A percentile compares a stretch with the other conserved stretches of the same genome.
phyloP scores from a whole-genome alignment of 2,888 invertebrate species.

The Drosophila formosana region DNA sequence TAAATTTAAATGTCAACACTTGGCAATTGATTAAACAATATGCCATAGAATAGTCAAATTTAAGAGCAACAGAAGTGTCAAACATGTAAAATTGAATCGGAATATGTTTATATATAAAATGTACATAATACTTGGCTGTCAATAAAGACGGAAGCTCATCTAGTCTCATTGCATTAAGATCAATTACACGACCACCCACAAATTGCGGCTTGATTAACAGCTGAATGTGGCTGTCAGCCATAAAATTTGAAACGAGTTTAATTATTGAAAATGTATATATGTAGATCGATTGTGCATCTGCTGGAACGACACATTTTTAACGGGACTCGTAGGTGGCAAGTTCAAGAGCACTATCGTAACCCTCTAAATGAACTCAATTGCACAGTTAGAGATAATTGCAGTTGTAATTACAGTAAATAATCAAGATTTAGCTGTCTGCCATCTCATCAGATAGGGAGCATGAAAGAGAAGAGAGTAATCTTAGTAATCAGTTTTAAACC shows the following conservation, averaged over 20 bases:
- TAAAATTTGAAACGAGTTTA: conserved; percentile 9
- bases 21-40: background rate
- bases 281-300: background rate
- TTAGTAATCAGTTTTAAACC: conserved; percentile 43
- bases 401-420: conserved; percentile 35
- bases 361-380: conserved; percentile 15
- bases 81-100: background rate
- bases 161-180: background rate
- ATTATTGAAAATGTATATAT: background rate
- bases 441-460: background rate
- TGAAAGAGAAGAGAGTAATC: background rate
- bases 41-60: background rate
- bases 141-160: conserved; percentile 10
- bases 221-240: background rate
- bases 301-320: background rate
- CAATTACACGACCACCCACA: conserved; percentile 23
- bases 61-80: background rate
- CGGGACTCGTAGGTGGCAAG: background rate
- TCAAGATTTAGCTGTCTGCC: conserved; percentile 6
- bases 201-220: background rate
- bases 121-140: background rate
- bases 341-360: conserved; percentile 11
- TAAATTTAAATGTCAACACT: background rate
- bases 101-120: background rate
- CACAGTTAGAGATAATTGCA: conserved; percentile 18